Percentiles rank a stretch among this genome's conserved stretches.
phyloP scores from a whole-genome alignment of 2,888 invertebrate species.

The Fragum sueziense region DNA sequence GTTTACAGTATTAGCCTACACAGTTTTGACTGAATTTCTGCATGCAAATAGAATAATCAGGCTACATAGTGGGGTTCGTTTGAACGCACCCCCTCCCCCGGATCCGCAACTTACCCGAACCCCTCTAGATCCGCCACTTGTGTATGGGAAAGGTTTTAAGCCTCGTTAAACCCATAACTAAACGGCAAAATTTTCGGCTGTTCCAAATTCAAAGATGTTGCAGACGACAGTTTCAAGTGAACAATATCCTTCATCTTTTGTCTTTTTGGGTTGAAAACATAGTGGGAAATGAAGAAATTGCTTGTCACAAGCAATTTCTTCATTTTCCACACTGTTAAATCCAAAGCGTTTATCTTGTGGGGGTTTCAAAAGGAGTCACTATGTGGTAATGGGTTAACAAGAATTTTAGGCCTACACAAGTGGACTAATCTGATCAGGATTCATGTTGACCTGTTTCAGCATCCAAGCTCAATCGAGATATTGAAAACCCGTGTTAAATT shows the following conservation, averaged over 20 bases:
- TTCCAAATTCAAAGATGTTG: not conserved
- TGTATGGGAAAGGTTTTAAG: too few species aligned
- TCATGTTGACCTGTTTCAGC: not conserved
- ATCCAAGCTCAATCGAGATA: not conserved
- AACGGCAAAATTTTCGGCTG: too few species aligned
- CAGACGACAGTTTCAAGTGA: not conserved
- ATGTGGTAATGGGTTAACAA: not conserved
- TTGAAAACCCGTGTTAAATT: too few species aligned
- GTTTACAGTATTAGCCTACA: too few species aligned
- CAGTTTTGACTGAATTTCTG: too few species aligned
- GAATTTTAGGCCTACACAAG: not conserved
- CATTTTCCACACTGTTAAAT: not conserved
- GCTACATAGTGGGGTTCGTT: too few species aligned
- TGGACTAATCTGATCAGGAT: too few species aligned
- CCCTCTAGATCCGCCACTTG: too few species aligned
- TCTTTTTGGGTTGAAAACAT: not conserved
- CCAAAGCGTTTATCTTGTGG: not conserved
- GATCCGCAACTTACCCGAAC: too few species aligned
- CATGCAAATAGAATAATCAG: too few species aligned
- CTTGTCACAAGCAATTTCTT: conserved; percentile 1
- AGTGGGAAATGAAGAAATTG: conserved; percentile 4
- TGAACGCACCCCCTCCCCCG: too few species aligned
- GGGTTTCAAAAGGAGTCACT: not conserved
- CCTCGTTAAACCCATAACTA: too few species aligned
- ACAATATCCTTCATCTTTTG: not conserved